Percentiles rank a stretch among this genome's conserved stretches.
phyloP scores from a whole-genome alignment of 2,797 vertebrate species.

The Gymnothorax javanicus region DNA sequence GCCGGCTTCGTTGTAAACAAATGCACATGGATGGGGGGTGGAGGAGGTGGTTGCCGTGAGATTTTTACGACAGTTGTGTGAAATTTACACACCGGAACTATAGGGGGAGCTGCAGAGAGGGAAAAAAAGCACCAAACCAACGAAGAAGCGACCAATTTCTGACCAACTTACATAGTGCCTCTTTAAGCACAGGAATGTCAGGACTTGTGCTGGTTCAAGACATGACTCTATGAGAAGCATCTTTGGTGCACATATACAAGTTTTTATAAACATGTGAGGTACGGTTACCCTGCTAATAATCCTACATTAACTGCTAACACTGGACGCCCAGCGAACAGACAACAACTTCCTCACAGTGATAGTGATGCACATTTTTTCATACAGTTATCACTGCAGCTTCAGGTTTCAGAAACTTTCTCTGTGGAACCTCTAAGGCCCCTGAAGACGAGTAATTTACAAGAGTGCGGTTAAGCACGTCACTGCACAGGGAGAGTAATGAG shows the following conservation, averaged over 20 bases:
- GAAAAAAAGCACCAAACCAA: no score
- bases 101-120: no score
- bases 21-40: no score
- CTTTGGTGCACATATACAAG: background rate
- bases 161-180: no score
- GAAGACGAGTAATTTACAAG: background rate
- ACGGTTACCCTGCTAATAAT: background rate
- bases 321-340: background rate
- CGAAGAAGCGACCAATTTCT: no score
- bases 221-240: background rate
- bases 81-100: no score
- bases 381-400: background rate
- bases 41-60: no score
- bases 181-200: background rate
- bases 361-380: background rate
- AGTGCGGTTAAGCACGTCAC: background rate
- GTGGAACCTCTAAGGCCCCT: background rate
- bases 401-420: background rate
- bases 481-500: background rate
- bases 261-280: no score
- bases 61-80: no score
- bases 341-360: background rate
- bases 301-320: background rate
- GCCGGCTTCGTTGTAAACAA: no score
- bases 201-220: background rate